Conservation (phyloP, 2,888 invertebrate species). For the Drosophila mimetica region DNA sequence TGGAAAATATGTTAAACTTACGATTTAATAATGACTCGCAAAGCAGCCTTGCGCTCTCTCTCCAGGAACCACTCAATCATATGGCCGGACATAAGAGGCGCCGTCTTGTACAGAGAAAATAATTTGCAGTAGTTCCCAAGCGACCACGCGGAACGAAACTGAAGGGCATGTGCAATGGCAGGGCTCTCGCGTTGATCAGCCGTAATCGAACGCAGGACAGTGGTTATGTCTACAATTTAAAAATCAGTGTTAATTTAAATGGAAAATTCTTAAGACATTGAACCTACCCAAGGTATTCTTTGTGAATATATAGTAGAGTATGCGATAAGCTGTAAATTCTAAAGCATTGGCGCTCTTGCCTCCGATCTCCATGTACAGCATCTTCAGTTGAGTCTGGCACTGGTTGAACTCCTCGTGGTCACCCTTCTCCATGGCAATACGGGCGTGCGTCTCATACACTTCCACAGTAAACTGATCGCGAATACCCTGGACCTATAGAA, state of each 20-base stretch:
- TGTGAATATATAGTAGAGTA: constrained; percentile 99
- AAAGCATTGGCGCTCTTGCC: constrained; percentile 88
- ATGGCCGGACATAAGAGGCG: constrained; percentile 98
- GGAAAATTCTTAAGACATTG: neutral
- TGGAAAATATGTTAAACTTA: constrained; percentile 87
- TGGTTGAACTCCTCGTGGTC: constrained; percentile 99
- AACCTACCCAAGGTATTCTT: constrained; percentile 95
- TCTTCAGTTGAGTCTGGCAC: constrained; percentile 98
- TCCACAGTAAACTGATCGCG: constrained; percentile 97
- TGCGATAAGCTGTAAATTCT: constrained; percentile 98
- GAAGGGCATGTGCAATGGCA: constrained; percentile 93
- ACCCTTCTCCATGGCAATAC: constrained; percentile 98
- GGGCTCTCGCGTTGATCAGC: constrained; percentile 91
- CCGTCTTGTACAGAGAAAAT: constrained; percentile 94
- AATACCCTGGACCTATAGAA: constrained; percentile 94
- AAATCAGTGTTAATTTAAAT: neutral
- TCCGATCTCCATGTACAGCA: constrained; percentile 93
- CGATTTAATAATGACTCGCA: constrained; percentile 97
- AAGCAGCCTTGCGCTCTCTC: constrained; percentile 95
- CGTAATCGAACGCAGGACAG: constrained; percentile 92
- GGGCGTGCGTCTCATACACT: constrained; percentile 99
- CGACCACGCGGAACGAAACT: constrained; percentile 96
- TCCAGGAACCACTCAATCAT: constrained; percentile 99
- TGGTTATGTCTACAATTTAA: constrained; percentile 92
- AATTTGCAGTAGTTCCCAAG: constrained; percentile 96